Percentiles rank a stretch among this genome's conserved stretches.
Evolutionary conservation across 2,797 vertebrate genomes (phyloP).

Genomic region (Pteropus rufus): DNA sequence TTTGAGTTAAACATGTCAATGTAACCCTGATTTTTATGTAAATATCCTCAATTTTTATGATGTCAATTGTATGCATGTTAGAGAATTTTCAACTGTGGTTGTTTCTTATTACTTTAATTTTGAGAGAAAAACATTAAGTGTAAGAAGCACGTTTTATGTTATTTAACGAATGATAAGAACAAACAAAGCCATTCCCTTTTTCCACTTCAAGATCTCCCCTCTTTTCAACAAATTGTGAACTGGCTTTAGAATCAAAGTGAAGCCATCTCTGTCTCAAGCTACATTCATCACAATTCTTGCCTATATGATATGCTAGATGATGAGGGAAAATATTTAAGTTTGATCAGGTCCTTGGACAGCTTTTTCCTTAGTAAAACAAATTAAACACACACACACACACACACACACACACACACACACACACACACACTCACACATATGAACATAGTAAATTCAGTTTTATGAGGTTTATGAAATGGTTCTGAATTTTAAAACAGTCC

Average conservation of each 20-base stretch:
- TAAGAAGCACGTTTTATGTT: neutral
- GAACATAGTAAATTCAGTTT: constrained; percentile 50
- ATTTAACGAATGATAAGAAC: neutral
- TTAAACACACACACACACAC: neutral
- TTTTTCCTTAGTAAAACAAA: constrained; percentile 55
- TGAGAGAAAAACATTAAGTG: neutral
- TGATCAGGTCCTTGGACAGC: neutral
- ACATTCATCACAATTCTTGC: neutral
- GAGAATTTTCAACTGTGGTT: neutral
- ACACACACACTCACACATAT: neutral
- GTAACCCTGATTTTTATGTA: neutral
- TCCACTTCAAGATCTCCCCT: neutral
- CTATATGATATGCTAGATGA: neutral
- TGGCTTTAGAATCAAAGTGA: neutral
- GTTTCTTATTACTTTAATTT: neutral
- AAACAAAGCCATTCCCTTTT: neutral
- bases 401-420: neutral
- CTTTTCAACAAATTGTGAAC: neutral
- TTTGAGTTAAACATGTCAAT: neutral
- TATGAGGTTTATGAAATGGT: constrained; percentile 51
- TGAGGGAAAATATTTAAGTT: neutral
- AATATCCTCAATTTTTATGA: neutral
- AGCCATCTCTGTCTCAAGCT: neutral
- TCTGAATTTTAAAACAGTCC: constrained; percentile 32
- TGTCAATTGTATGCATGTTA: neutral